phyloP scores from a whole-genome alignment of 2,113 vertebrate genomes.

The Perca flavescens region DNA sequence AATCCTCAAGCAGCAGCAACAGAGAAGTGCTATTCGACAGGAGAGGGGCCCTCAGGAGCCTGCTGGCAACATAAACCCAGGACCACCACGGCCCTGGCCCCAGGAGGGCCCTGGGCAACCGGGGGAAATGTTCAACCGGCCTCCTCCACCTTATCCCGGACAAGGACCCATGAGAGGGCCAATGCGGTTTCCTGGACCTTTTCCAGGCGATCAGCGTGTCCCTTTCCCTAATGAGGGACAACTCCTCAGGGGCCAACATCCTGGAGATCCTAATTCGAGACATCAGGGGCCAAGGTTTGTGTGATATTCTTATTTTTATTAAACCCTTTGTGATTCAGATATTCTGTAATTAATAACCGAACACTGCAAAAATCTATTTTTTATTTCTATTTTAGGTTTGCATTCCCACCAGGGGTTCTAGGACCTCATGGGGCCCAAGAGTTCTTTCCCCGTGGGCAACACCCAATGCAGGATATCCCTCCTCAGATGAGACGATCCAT shows the following conservation, averaged over 20 bases:
- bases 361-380: neutral
- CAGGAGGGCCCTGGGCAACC: constrained; percentile 87
- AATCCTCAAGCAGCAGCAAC: constrained; percentile 95
- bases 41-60: constrained; percentile 89
- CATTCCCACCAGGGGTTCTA: constrained; percentile 87
- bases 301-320: neutral
- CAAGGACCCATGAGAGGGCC: constrained; percentile 89
- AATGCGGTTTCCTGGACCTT: constrained; percentile 86
- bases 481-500: constrained; percentile 91
- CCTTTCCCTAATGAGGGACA: constrained; percentile 89
- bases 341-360: neutral
- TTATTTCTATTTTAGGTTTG: constrained; percentile 81
- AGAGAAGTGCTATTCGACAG: constrained; percentile 91
- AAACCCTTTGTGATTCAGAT: neutral
- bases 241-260: constrained; percentile 86
- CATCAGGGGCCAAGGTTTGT: constrained; percentile 91
- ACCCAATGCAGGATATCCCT: constrained; percentile 87
- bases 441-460: constrained; percentile 88
- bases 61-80: constrained; percentile 72
- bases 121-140: constrained; percentile 88
- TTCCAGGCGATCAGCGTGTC: constrained; percentile 87
- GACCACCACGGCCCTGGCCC: constrained; percentile 89
- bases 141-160: constrained; percentile 96
- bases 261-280: constrained; percentile 87
- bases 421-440: constrained; percentile 87